Evolutionary conservation across 2,797 vertebrate species (phyloP).

Genomic region (Lophius americanus): DNA sequence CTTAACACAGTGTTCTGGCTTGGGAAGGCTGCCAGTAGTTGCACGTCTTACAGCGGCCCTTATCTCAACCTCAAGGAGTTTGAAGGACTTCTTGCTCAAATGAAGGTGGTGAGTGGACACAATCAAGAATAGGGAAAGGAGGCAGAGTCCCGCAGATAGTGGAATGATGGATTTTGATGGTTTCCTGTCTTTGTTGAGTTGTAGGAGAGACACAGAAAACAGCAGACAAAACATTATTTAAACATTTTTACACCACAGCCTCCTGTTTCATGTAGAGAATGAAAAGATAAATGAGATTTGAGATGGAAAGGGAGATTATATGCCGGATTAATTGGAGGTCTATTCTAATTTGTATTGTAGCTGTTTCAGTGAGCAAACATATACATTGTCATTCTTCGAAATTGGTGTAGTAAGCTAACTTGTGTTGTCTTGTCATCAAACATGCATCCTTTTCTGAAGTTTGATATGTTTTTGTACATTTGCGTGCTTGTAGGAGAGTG

Average conservation of each 20-base stretch:
- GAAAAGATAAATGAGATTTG: constrained; percentile 28
- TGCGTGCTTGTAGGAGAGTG: constrained; percentile 82
- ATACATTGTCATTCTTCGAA: background rate
- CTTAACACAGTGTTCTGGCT: constrained; percentile 98
- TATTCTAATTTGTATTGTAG: background rate
- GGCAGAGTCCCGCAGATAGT: constrained; percentile 25
- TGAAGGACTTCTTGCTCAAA: constrained; percentile 92
- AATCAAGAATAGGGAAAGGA: constrained; percentile 11
- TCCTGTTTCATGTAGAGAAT: constrained; percentile 27
- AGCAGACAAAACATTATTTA: constrained; percentile 41
- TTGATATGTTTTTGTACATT: background rate
- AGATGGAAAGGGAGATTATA: constrained; percentile 6
- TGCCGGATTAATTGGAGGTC: background rate
- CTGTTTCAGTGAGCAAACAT: constrained; percentile 1
- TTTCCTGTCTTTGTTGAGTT: constrained; percentile 69
- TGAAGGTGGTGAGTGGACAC: constrained; percentile 88
- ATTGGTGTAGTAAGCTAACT: background rate
- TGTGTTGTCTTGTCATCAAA: too few relatives aligned
- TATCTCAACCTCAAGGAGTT: constrained; percentile 94
- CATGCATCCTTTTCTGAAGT: background rate
- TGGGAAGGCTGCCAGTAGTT: constrained; percentile 91
- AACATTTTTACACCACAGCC: constrained; percentile 37
- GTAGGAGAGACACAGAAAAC: constrained; percentile 19
- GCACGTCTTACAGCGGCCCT: constrained; percentile 87
- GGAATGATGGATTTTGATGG: constrained; percentile 24